Conservation (phyloP, 2,888 invertebrate genomes). For the Clistopyga incitator region DNA sequence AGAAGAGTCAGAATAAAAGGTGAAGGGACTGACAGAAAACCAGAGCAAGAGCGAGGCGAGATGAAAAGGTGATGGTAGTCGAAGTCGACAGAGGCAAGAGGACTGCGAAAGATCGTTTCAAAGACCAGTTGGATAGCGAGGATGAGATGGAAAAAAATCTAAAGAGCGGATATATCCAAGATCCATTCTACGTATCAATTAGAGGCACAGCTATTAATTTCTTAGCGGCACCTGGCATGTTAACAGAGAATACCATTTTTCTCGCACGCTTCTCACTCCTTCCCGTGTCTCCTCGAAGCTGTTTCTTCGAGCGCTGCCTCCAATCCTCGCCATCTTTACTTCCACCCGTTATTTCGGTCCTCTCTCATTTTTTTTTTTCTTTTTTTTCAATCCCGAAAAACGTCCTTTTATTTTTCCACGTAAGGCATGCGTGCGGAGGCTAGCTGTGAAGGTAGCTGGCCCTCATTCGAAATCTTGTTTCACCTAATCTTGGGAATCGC, state of each 20-base stretch:
- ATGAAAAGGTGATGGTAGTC: slow-evolving; percentile 59
- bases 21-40: slow-evolving; percentile 31
- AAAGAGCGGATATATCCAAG: slow-evolving; percentile 66
- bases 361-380: background rate
- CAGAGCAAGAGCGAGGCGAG: slow-evolving; percentile 39
- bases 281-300: slow-evolving; percentile 5
- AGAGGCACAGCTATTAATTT: slow-evolving; percentile 79
- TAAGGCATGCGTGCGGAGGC: background rate
- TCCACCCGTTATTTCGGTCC: background rate
- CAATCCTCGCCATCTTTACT: slow-evolving; percentile 29
- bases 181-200: slow-evolving; percentile 81
- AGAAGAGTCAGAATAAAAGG: slow-evolving; percentile 20
- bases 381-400: background rate
- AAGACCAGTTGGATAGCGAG: slow-evolving; percentile 52
- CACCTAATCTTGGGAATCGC: slow-evolving; percentile 77
- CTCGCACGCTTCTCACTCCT: slow-evolving; percentile 71
- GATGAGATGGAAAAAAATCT: slow-evolving; percentile 44
- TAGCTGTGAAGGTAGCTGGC: background rate
- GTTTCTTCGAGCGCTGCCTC: slow-evolving; percentile 27
- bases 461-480: slow-evolving; percentile 63
- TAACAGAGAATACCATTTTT: slow-evolving; percentile 78
- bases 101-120: slow-evolving; percentile 50
- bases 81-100: slow-evolving; percentile 62
- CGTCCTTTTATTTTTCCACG: slow-evolving; percentile 23
- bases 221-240: slow-evolving; percentile 76